Conservation (phyloP, 2,797 vertebrate genomes). For the Enteromius trimaculatus region DNA sequence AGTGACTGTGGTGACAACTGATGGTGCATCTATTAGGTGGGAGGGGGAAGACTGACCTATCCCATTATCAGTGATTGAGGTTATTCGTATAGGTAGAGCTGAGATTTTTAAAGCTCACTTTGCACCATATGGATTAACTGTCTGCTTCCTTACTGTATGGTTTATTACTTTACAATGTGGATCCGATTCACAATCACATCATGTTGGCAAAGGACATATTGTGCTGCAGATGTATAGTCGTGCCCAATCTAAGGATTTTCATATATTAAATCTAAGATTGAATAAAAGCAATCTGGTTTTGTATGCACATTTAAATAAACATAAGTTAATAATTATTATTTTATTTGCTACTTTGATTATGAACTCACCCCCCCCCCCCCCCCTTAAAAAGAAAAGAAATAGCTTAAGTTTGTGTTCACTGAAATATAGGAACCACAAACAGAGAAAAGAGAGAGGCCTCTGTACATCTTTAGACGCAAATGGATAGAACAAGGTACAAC, state of each 20-base stretch:
- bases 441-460: slow-evolving; percentile 27
- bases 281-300: background rate
- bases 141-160: slow-evolving; percentile 77
- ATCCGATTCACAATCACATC: slow-evolving; percentile 61
- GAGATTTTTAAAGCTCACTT: slow-evolving; percentile 76
- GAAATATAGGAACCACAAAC: slow-evolving; percentile 43
- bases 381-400: background rate
- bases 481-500: slow-evolving; percentile 40
- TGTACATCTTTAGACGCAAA: slow-evolving; percentile 8
- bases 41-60: slow-evolving; percentile 78
- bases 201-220: slow-evolving; percentile 55
- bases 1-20: slow-evolving; percentile 69
- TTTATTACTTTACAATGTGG: slow-evolving; percentile 80
- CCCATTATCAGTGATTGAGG: slow-evolving; percentile 81
- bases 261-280: background rate
- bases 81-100: slow-evolving; percentile 81
- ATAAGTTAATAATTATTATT: background rate
- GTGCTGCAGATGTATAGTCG: slow-evolving; percentile 69
- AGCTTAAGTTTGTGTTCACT: background rate
- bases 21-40: slow-evolving; percentile 70
- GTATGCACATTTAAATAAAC: background rate
- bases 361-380: background rate
- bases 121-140: slow-evolving; percentile 80
- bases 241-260: background rate
- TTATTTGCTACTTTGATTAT: background rate